These are phyloP conservation scores for Leguminivora glycinivorella DNA, from an alignment of 1,140 invertebrate genomes.

Conservation along the genomic window DNA sequence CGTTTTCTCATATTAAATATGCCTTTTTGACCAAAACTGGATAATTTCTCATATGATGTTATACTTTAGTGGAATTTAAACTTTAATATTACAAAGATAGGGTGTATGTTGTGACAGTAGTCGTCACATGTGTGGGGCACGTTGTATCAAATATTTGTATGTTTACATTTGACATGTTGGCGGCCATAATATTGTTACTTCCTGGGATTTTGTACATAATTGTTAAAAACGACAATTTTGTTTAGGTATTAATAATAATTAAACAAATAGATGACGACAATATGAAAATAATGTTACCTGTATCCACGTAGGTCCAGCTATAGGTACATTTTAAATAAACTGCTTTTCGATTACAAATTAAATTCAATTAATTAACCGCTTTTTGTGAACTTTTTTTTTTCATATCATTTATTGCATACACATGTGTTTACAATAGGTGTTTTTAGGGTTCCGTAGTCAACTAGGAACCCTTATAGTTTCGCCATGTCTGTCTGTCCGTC, in stretches of 20 bases:
- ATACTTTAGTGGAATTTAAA: background rate
- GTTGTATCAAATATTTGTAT: slow-evolving; percentile 6
- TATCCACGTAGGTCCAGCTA: no score
- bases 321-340: background rate
- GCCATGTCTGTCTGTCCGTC: no score
- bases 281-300: background rate
- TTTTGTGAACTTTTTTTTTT: no score
- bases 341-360: background rate
- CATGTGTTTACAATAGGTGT: no score
- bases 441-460: no score
- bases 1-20: background rate
- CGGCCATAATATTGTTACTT: background rate
- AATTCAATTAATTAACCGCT: no score
- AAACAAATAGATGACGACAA: background rate
- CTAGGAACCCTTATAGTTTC: no score
- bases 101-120: background rate
- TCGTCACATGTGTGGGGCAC: background rate
- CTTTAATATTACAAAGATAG: background rate
- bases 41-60: background rate
- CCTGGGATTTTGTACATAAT: background rate
- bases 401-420: no score
- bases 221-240: background rate
- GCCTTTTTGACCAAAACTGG: background rate
- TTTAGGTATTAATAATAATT: no score
- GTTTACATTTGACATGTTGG: slow-evolving; percentile 4